Evolutionary conservation across 2,888 invertebrate species (phyloP).

Genomic region (Syrista parreyssii): DNA sequence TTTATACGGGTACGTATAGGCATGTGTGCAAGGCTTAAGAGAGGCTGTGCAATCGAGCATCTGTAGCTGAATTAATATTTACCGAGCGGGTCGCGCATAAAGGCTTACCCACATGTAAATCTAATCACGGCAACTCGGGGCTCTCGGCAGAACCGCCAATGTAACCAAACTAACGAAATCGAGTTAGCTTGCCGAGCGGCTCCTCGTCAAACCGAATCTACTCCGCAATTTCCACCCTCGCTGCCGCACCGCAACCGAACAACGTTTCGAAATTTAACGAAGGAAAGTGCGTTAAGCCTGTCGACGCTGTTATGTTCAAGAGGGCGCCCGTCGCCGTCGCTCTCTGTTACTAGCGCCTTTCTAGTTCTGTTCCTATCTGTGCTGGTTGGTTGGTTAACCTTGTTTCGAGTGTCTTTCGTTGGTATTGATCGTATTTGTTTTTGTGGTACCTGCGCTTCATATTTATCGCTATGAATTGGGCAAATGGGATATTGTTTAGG

Average conservation of each 20-base stretch:
- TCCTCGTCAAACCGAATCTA: constrained; percentile 60
- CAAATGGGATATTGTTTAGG: too few relatives aligned
- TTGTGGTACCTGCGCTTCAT: too few relatives aligned
- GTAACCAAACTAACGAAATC: constrained; percentile 66
- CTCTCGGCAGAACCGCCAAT: constrained; percentile 54
- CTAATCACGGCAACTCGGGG: constrained; percentile 59
- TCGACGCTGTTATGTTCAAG: neutral
- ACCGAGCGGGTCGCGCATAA: constrained; percentile 35
- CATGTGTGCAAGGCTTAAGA: constrained; percentile 8
- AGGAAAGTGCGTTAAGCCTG: constrained; percentile 15
- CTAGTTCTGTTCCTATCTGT: too few relatives aligned
- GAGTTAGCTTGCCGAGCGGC: constrained; percentile 57
- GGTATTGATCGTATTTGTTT: too few relatives aligned
- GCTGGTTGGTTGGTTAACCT: too few relatives aligned
- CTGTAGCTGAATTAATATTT: too few relatives aligned
- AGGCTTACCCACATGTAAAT: constrained; percentile 63
- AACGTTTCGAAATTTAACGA: constrained; percentile 24
- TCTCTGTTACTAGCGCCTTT: too few relatives aligned
- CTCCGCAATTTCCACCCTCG: constrained; percentile 42
- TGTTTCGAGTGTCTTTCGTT: too few relatives aligned
- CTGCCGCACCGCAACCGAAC: constrained; percentile 12
- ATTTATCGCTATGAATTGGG: too few relatives aligned
- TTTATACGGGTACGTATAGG: too few relatives aligned
- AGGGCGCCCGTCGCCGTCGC: too few relatives aligned
- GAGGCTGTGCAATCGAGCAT: constrained; percentile 5